Base-by-base conservation (phyloP, 1,140 invertebrate species). In the Diabrotica undecimpunctata region DNA sequence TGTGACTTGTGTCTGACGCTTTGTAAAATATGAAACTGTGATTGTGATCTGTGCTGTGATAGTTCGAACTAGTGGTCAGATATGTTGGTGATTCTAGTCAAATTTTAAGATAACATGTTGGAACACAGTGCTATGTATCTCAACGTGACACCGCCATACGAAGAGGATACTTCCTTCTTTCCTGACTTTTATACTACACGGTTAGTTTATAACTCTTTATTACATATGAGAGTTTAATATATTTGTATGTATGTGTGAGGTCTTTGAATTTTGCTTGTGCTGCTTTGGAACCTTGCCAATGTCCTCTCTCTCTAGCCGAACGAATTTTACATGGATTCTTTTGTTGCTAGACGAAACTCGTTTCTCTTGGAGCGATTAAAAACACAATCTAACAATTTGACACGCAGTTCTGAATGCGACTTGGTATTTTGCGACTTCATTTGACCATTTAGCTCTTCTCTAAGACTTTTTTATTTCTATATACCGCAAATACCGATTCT, bases 71-170 rank as follows among this genome's bases (percentile, higher is more conserved):
- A n/a, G 41, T 69, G 61, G 41, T 46, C n/a, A n/a, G 41, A 46
- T 46, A 46, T 57, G 55, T 57, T 38, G 36, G 55, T 57, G 55
- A 35, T 57, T 70, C 57, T 65, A 66, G 61, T 62, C 59, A 61
- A 64, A 52, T 52, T 61, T 61, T 65, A 51, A 46, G 41, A 54
- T 63, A 58, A 51, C 65, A 77, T 77, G 75, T 70, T 77, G 66
- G 75, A 77, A 72, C 75, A 77, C 66, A 77, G 70, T 70, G 71
- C 75, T 61, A 75, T 75, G 75, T 77, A 75, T 71, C 69, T 75
- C 51, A 75, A 75, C 73, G 73, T 74, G 55, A 66, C 74, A 50
- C 74, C 74, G 50, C 68, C 70, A 6, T 74, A 71, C 62, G 74
- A 75, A 62, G 75, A 75, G 41, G 75, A 75, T 60, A 65, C 71